A percentile compares a stretch with the other conserved stretches of the same genome.
Conservation (phyloP, 2,888 invertebrate genomes). For the Coleophora deauratella region DNA sequence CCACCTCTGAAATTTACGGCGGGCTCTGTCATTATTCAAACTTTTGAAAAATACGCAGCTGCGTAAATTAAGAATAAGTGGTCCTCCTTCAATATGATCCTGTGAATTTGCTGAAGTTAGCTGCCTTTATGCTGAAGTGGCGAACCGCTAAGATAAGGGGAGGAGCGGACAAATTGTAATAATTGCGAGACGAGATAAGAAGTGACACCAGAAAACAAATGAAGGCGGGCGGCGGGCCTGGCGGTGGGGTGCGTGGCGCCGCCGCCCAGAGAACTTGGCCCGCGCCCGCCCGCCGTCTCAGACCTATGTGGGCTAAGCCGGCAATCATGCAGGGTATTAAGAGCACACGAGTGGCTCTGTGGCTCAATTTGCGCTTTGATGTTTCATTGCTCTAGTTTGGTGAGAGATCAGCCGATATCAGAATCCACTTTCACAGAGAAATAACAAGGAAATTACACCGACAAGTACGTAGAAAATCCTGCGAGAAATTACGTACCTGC, state of each 20-base stretch:
- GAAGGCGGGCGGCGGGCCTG: constrained; percentile 50
- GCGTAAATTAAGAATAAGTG: constrained; percentile 50
- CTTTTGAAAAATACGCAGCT: constrained; percentile 46
- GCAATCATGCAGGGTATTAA: constrained; percentile 20
- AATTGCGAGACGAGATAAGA: constrained; percentile 73
- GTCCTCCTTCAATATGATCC: constrained; percentile 59
- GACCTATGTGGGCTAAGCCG: constrained; percentile 26
- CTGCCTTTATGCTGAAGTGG: constrained; percentile 67
- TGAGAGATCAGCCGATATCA: constrained; percentile 4
- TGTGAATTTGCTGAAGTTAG: constrained; percentile 65
- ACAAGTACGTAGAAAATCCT: too few species aligned
- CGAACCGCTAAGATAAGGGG: constrained; percentile 68
- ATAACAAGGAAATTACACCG: too few species aligned
- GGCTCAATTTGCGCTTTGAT: constrained; percentile 5
- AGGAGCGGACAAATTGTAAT: constrained; percentile 74
- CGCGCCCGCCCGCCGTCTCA: constrained; percentile 27
- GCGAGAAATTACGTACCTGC: too few species aligned
- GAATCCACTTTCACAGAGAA: too few species aligned
- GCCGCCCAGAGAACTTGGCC: constrained; percentile 33
- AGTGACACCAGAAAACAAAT: constrained; percentile 74
- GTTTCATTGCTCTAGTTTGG: constrained; percentile 5
- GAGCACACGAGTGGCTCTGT: constrained; percentile 21
- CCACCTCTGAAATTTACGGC: constrained; percentile 59
- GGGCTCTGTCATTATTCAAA: constrained; percentile 58
- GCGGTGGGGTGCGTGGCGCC: constrained; percentile 44